Evolutionary conservation across 1,140 invertebrate species (phyloP), one percentile per base, ranked within the genome.

Genomic region (Tetranychus cinnabarinus): DNA sequence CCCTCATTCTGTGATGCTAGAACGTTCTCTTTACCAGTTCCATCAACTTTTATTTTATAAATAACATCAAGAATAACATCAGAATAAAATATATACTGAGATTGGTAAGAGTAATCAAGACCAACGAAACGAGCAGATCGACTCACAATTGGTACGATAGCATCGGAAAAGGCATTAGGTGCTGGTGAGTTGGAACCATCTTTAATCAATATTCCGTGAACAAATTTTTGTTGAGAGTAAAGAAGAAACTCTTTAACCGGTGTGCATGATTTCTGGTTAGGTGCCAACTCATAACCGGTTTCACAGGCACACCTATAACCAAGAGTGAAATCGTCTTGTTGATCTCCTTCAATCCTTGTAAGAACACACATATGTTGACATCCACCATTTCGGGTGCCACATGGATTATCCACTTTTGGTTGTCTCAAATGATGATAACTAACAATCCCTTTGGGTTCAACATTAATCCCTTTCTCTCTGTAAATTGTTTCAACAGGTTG

Each of bases 21-120:
- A 0, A 96, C 88, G 58, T 91, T 92, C 72, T 93, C 88, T 8
- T 83, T 77, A 76, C 79, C 82, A 1, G 86, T 88, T 61, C 88
- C 88, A 71, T 90, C 89, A 62, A 83, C 78, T 66, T 87, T 84
- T 1, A 91, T 83, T 55, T 89, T 78, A 70, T 93, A 95, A 65
- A 97, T 96, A 0, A 95, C 89, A 71, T 93, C 88, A 73, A 93
- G 85, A n/a, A 92, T 77, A 1, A 96, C 91, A 70, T 97, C 92
- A 1, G 90, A 95, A 73, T 92, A 96, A 69, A 95, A 97, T 61
- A 97, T 92, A 66, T 88, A 85, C 66, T 90, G 80, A 66, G 92
- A 85, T 62, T 82, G 77, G 0, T 87, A 82, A 72, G 96, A 90
- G 70, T 92, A 97, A 70, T 98, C 95, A 31, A 97, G 72, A n/a